A percentile compares a stretch with the other conserved stretches of the same genome.
Evolutionary conservation across 1,140 invertebrate genomes (phyloP).

Genomic region (Macrotrachela quadricornifera): DNA sequence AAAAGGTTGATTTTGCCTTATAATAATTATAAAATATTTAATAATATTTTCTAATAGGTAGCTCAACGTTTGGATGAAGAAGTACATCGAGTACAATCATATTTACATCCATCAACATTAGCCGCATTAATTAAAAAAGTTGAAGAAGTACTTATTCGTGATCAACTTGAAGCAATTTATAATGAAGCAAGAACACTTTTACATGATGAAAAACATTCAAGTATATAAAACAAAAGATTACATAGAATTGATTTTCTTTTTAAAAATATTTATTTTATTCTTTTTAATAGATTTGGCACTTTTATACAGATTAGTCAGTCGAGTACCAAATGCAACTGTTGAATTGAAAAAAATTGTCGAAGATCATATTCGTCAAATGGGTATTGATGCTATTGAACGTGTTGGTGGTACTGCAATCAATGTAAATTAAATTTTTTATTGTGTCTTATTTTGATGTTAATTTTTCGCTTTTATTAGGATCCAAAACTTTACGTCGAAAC

Average conservation of each 20-base stretch:
- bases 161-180: slow-evolving; percentile 83
- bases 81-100: slow-evolving; percentile 68
- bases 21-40: too few species aligned
- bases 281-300: slow-evolving; percentile 53
- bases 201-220: slow-evolving; percentile 71
- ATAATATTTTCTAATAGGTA: too few species aligned
- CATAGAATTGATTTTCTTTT: not conserved
- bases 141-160: slow-evolving; percentile 32
- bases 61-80: slow-evolving; percentile 63
- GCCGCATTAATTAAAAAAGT: not conserved
- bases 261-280: not conserved
- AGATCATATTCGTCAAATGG: slow-evolving; percentile 75
- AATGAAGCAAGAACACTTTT: slow-evolving; percentile 75
- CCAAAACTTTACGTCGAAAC: slow-evolving; percentile 91
- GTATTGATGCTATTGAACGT: slow-evolving; percentile 70
- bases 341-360: slow-evolving; percentile 70
- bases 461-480: slow-evolving; percentile 41
- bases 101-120: slow-evolving; percentile 73
- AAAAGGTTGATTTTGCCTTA: slow-evolving; percentile 52
- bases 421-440: slow-evolving; percentile 14
- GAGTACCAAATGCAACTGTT: slow-evolving; percentile 71
- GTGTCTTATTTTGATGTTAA: not conserved
- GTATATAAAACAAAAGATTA: slow-evolving; percentile 13
- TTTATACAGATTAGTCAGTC: slow-evolving; percentile 80
- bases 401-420: slow-evolving; percentile 31